Base-by-base conservation (phyloP, 2,113 vertebrate species). In the Ailuropoda melanoleuca region DNA sequence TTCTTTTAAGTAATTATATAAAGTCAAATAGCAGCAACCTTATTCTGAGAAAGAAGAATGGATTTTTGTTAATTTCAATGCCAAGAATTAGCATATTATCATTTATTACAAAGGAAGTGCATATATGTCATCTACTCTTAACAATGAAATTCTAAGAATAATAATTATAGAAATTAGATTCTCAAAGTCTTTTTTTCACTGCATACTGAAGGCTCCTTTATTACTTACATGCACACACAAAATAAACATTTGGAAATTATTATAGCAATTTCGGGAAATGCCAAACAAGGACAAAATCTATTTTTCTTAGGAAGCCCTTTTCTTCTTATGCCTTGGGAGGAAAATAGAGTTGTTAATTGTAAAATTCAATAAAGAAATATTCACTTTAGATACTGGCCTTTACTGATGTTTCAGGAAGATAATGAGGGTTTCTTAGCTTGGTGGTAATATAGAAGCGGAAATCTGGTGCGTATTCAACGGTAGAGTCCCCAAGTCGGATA, bases 401-500 rank as follows among this genome's bases (percentile, higher is more conserved):
- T 93, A 99, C 99, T 11, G 99, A 99, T 1, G 99, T 99, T 98
- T 99, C 99, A 19, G 99, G 99, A 87, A 99, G 98, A 98, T 99
- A 99, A 95, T 99, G 99, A 24, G 99, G 99, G 98, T 99, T 99
- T 70, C 99, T 98, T 19, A 99, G 98, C 97, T 99, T 99, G 60
- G 99, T 99, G 8, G 99, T 99, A 88, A 99, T 99, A 88, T 99
- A 99, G 97, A 99, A 99, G 86, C 99, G 99, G 94, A 99, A 99
- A 97, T 99, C 99, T 0, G 99, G 99, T 23, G 99, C 98, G 3
- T 99, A 99, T 84, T 99, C 99, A 2, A 99, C 99, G 39, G 98
- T 99, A 13, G 99, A 98, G 85, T 99, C 99, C 34, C 99, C 99
- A 24, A 99, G 98, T 13, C 99, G 99, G 95, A 99, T 99, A 81